phyloP scores from a whole-genome alignment of 2,113 vertebrate species.

The Gopherus flavomarginatus region DNA sequence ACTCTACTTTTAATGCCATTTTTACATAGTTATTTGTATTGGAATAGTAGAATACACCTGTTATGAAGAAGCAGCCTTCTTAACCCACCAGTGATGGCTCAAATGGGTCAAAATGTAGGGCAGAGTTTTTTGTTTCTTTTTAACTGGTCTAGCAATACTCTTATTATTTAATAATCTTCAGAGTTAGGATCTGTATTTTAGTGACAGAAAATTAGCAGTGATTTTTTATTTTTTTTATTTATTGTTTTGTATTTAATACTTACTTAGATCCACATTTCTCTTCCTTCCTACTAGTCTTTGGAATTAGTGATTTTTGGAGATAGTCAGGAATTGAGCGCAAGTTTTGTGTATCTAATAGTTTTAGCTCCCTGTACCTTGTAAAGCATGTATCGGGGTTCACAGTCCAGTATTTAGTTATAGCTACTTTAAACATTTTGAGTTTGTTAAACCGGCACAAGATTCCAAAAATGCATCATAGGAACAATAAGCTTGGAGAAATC shows the following conservation, averaged over 20 bases:
- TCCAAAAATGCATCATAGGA: constrained; percentile 14
- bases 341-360: not conserved
- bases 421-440: not conserved
- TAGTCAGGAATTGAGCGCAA: not conserved
- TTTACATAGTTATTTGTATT: not conserved
- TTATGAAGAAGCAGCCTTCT: not conserved
- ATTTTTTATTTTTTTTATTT: not conserved
- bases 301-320: not conserved
- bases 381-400: not conserved
- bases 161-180: not conserved
- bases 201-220: not conserved
- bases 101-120: not conserved
- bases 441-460: not conserved
- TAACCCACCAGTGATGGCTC: not conserved
- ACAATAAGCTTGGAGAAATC: not conserved
- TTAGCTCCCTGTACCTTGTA: not conserved
- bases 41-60: not conserved
- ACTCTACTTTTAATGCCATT: not conserved
- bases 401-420: not conserved
- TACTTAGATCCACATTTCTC: not conserved
- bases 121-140: not conserved
- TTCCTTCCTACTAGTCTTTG: not conserved
- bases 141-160: not conserved
- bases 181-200: not conserved
- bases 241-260: not conserved